These are phyloP conservation scores for Bombus fervidus DNA, from an alignment of 1,140 invertebrate genomes.

Conservation along the genomic window DNA sequence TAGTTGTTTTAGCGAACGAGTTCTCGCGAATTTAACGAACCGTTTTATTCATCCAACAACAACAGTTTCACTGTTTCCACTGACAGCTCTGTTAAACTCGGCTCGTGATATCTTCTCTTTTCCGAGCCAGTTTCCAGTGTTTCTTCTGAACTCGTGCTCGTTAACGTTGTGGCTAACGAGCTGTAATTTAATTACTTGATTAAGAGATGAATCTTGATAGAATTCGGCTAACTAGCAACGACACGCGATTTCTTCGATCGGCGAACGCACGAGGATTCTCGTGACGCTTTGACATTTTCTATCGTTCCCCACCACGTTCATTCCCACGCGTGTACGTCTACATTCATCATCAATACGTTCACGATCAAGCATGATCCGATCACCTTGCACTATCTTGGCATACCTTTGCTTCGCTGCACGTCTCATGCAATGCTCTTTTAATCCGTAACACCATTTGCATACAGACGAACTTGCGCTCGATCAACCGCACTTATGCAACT, in stretches of 20 bases:
- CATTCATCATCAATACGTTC: constrained; percentile 28
- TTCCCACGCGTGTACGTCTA: constrained; percentile 14
- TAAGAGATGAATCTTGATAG: not conserved
- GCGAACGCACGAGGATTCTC: not conserved
- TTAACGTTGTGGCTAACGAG: constrained; percentile 1
- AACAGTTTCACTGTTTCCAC: constrained; percentile 30
- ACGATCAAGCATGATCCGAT: constrained; percentile 62
- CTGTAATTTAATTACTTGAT: not conserved
- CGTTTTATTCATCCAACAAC: constrained; percentile 4
- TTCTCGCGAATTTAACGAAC: constrained; percentile 8
- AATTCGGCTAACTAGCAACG: not conserved
- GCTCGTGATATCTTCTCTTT: not conserved
- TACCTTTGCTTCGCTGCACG: constrained; percentile 61
- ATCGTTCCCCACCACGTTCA: not conserved
- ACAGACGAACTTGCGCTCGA: not conserved
- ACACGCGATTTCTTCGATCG: constrained; percentile 3
- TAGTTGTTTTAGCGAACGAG: not conserved
- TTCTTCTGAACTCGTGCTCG: not conserved
- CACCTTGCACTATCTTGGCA: constrained; percentile 52
- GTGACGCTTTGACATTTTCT: constrained; percentile 48
- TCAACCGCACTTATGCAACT: not conserved
- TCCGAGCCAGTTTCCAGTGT: not conserved
- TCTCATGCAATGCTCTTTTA: constrained; percentile 41
- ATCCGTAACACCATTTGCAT: constrained; percentile 42
- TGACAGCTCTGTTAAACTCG: not conserved